These are phyloP conservation scores for Sebastes paucispinis DNA, from an alignment of 2,797 vertebrate genomes.

Conservation along the genomic window DNA sequence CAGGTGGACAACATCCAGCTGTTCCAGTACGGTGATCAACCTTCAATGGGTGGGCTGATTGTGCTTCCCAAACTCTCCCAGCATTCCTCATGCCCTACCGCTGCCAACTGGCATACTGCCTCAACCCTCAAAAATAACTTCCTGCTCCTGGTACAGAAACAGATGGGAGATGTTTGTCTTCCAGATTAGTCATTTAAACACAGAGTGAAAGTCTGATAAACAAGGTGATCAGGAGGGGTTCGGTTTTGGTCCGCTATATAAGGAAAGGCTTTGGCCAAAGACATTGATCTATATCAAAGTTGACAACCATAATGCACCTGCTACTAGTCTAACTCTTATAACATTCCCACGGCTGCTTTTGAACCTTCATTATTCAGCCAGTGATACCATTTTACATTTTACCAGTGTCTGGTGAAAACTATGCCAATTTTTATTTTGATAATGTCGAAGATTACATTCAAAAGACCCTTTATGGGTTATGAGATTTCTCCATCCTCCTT, in stretches of 20 bases:
- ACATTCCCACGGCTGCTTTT: not conserved
- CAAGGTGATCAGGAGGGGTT: not conserved
- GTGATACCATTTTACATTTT: not conserved
- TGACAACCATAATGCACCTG: not conserved
- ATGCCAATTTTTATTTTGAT: not conserved
- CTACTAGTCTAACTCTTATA: not conserved
- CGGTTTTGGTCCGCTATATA: not conserved
- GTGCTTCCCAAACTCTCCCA: slow-evolving; percentile 31
- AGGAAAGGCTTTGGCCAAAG: not conserved
- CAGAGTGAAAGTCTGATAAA: slow-evolving; percentile 22
- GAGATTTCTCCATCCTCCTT: not conserved
- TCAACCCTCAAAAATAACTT: slow-evolving; percentile 47
- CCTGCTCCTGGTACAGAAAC: slow-evolving; percentile 38
- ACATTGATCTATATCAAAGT: slow-evolving; percentile 25
- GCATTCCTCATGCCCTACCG: slow-evolving; percentile 50
- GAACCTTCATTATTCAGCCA: not conserved
- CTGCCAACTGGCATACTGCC: slow-evolving; percentile 59
- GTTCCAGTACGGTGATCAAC: slow-evolving; percentile 9
- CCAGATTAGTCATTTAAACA: slow-evolving; percentile 45
- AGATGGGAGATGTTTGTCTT: slow-evolving; percentile 51
- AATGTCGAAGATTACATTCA: not conserved
- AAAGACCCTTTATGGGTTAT: not conserved
- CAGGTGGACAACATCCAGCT: slow-evolving; percentile 33
- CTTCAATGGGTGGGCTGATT: slow-evolving; percentile 30
- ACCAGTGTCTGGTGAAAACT: not conserved